Percentiles rank a stretch among this genome's conserved stretches.
Conservation (phyloP, 1,140 invertebrate species). For the Rhagoletis zephyria region DNA sequence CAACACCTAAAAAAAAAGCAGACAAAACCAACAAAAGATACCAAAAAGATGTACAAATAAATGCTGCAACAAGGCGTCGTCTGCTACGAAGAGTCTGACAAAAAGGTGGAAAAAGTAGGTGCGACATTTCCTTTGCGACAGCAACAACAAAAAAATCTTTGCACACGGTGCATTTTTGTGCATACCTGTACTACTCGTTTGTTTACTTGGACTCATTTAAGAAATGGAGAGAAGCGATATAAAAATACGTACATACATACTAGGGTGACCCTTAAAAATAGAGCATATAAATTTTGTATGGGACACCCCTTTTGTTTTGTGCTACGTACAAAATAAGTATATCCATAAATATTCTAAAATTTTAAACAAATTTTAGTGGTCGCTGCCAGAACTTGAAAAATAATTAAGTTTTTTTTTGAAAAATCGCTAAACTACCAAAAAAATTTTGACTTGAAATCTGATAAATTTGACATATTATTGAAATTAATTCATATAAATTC, state of each 20-base stretch:
- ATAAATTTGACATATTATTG: too few species aligned
- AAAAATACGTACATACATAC: neutral
- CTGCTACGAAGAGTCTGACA: neutral
- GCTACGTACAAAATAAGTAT: too few species aligned
- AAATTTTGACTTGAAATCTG: too few species aligned
- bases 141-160: neutral
- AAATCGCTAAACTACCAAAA: too few species aligned
- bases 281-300: too few species aligned
- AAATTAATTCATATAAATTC: too few species aligned
- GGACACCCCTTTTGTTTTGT: too few species aligned
- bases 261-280: too few species aligned
- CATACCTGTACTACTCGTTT: neutral
- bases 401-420: too few species aligned
- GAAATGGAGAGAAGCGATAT: neutral
- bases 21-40: neutral
- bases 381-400: too few species aligned
- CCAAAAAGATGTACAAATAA: neutral
- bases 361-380: too few species aligned
- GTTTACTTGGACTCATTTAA: neutral
- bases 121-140: conserved; percentile 4
- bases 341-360: too few species aligned
- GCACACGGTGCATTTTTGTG: neutral
- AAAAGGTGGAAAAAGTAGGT: conserved; percentile 41
- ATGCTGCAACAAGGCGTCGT: neutral
- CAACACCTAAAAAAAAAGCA: neutral